Conservation (phyloP, 2,113 vertebrate genomes). For the Ophiodon elongatus region DNA sequence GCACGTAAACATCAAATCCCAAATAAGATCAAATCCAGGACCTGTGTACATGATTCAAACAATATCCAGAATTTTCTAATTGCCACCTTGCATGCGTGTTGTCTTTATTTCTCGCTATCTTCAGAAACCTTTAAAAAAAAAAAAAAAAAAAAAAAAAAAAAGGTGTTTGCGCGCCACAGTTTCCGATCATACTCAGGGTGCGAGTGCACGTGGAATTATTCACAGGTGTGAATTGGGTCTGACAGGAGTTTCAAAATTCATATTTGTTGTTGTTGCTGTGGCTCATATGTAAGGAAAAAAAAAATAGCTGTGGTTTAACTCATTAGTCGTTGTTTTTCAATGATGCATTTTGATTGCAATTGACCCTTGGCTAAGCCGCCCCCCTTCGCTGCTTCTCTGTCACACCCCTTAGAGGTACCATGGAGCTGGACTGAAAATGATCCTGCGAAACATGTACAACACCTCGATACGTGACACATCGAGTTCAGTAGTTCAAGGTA, state of each 20-base stretch:
- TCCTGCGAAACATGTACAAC: no score
- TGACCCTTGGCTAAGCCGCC: no score
- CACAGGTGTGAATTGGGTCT: slow-evolving; percentile 7
- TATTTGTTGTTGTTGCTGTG: no score
- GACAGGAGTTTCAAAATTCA: background rate
- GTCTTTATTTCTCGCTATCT: background rate
- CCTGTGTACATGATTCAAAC: background rate
- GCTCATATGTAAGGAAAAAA: no score
- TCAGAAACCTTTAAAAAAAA: background rate
- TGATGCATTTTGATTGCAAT: slow-evolving; percentile 24
- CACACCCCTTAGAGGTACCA: no score
- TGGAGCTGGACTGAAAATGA: no score
- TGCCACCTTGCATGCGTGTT: background rate
- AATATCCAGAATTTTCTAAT: background rate
- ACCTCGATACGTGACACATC: no score
- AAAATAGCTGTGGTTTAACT: no score
- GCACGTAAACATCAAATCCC: background rate
- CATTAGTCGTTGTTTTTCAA: slow-evolving; percentile 8
- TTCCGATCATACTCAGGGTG: background rate
- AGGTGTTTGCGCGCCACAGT: background rate
- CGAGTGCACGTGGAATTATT: background rate
- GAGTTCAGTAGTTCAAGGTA: no score
- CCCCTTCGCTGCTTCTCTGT: no score
- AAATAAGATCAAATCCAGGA: background rate
- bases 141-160: no score